Base-by-base conservation (phyloP, 2,797 vertebrate species). In the Melanotaenia maccullochi region DNA sequence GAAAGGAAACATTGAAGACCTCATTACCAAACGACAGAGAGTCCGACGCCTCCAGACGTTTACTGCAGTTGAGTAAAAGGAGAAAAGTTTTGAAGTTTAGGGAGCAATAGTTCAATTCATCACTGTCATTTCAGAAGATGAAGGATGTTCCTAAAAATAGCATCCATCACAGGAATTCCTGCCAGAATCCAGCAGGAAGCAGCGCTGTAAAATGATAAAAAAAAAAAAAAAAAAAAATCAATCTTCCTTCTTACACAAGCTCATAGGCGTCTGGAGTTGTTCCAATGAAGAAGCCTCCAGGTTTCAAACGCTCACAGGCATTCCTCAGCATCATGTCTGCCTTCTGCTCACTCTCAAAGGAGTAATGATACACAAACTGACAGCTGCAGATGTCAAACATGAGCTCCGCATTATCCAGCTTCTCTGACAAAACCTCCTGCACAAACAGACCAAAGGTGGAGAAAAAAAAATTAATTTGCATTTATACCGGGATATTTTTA, bases 351-450 rank as follows among this genome's bases (percentile, higher is more conserved):
- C 95, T 96, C 92, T 99, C 98, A 75, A 99, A 99, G 0, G 98
- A 98, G 85, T 99, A 99, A 86, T 99, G 98, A 81, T 94, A 98
- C 64, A 97, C 98, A 90, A 99, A 99, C 59, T 99, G 97, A 93
- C 97, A 99, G 90, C 97, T 98, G 93, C 97, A 98, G 85, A 99
- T 93, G 84, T 99, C 96, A 81, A 99, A 99, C 76, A 22, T 73
- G 75, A 86, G 90, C 60, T 94, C 82, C 7, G 93, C 89, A 86
- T 96, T 93, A 3, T 63, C 87, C 82, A 97, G 94, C 81, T 95
- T 96, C 73, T 96, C 93, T 36, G 87, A 91, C 78, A 99, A 85
- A 73, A 95, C 78, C 82, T 97, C 97, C 98, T 99, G 71, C 0
- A 59, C 0, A 36, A 74, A 64, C 1, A 56, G 33, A 44, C 18